Percentiles rank a stretch among this genome's conserved stretches.
Evolutionary conservation across 2,113 vertebrate species (phyloP).

Genomic region (Rattus rattus): DNA sequence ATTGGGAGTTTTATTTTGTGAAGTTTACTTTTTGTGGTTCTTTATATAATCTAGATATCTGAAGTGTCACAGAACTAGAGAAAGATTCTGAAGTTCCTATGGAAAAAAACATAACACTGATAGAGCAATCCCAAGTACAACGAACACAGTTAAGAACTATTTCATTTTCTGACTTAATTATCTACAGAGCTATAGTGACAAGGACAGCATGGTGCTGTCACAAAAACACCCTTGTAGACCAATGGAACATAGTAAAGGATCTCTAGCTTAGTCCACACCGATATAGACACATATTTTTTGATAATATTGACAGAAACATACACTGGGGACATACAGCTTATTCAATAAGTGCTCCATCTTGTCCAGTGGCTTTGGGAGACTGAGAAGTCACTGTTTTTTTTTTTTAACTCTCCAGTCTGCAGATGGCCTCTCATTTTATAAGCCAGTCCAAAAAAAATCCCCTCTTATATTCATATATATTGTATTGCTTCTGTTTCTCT

Average conservation of each 20-base stretch:
- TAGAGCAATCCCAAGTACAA: neutral
- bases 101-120: neutral
- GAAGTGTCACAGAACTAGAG: neutral
- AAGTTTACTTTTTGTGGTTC: neutral
- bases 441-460: neutral
- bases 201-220: neutral
- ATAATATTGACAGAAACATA: too few species aligned
- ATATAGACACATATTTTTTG: neutral
- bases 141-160: too few species aligned
- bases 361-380: neutral
- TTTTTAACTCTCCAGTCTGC: neutral
- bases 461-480: neutral
- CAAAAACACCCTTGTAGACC: neutral
- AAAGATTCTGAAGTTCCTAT: neutral
- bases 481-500: neutral
- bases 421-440: neutral
- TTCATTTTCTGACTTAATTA: neutral
- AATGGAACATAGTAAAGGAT: too few species aligned
- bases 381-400: neutral
- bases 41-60: neutral
- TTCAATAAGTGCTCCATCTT: neutral
- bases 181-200: neutral
- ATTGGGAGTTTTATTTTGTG: neutral
- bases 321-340: neutral
- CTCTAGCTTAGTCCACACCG: neutral